These are phyloP conservation scores for Aldabrachelys gigantea DNA, from an alignment of 2,113 vertebrate species.

Conservation along the genomic window DNA sequence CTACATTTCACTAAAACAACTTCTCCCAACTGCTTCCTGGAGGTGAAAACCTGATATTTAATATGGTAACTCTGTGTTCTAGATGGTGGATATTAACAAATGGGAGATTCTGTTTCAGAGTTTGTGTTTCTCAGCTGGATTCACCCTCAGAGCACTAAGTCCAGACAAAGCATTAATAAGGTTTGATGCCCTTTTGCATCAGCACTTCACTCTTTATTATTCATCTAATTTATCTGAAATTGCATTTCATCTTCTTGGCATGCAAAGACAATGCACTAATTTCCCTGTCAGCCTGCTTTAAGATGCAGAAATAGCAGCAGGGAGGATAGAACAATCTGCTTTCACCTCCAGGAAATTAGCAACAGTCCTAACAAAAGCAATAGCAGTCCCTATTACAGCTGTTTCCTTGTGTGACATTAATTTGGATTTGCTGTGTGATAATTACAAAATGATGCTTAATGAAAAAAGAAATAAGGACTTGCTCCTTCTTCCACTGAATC, in stretches of 20 bases:
- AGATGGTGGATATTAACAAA: neutral
- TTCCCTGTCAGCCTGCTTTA: slow-evolving; percentile 32
- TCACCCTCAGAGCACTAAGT: slow-evolving; percentile 8
- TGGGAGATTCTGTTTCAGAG: slow-evolving; percentile 6
- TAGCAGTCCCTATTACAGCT: neutral
- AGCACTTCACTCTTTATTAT: slow-evolving; percentile 52
- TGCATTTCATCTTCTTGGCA: slow-evolving; percentile 30
- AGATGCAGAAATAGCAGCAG: slow-evolving; percentile 15
- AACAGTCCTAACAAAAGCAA: neutral
- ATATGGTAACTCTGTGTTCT: neutral
- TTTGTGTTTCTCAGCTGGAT: slow-evolving; percentile 19
- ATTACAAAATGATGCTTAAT: neutral
- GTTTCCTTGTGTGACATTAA: neutral
- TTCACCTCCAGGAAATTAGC: neutral
- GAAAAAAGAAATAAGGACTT: neutral
- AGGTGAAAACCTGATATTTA: neutral
- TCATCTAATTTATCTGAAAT: slow-evolving; percentile 61
- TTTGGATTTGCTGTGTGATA: neutral
- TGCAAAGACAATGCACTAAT: slow-evolving; percentile 34
- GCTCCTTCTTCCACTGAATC: neutral
- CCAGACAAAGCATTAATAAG: neutral
- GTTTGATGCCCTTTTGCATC: slow-evolving; percentile 33
- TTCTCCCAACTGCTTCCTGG: neutral
- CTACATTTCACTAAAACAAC: neutral
- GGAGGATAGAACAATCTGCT: neutral